A percentile compares a stretch with the other conserved stretches of the same genome.
Conservation (phyloP, 1,140 invertebrate genomes). For the Macrobrachium nipponense region DNA sequence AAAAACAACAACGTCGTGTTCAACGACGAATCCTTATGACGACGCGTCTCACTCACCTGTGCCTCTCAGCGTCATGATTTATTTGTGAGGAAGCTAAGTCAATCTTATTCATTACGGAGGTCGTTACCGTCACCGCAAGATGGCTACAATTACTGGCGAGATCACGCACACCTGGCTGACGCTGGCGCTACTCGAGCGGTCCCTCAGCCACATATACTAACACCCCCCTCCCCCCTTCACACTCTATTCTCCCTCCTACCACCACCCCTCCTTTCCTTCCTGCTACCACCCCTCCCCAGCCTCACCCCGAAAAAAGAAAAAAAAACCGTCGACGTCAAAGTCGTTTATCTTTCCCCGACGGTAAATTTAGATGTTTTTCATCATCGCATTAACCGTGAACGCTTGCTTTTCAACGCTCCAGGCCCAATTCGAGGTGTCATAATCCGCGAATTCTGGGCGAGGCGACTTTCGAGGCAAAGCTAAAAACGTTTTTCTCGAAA, state of each 20-base stretch:
- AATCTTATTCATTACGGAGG: slow-evolving; percentile 17
- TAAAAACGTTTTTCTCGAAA: too few species aligned
- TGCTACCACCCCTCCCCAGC: background rate
- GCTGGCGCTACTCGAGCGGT: too few species aligned
- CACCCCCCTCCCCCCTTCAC: background rate
- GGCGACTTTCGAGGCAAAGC: too few species aligned
- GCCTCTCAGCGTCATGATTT: background rate
- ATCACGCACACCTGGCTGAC: background rate
- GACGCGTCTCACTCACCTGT: too few species aligned
- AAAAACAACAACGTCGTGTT: background rate
- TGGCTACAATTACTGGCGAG: background rate
- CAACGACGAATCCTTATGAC: too few species aligned
- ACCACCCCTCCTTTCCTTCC: too few species aligned
- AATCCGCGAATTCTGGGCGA: too few species aligned
- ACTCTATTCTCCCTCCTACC: too few species aligned
- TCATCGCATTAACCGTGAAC: background rate
- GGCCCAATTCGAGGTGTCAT: too few species aligned
- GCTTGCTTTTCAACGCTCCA: background rate
- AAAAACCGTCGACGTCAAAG: background rate
- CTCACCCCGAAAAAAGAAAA: background rate
- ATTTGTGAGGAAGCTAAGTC: slow-evolving; percentile 21
- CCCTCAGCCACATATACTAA: background rate
- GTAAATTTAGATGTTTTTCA: background rate
- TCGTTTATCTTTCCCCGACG: background rate
- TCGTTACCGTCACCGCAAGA: slow-evolving; percentile 10